phyloP scores from a whole-genome alignment of 1,140 invertebrate species.

The Dendrolimus kikuchii region DNA sequence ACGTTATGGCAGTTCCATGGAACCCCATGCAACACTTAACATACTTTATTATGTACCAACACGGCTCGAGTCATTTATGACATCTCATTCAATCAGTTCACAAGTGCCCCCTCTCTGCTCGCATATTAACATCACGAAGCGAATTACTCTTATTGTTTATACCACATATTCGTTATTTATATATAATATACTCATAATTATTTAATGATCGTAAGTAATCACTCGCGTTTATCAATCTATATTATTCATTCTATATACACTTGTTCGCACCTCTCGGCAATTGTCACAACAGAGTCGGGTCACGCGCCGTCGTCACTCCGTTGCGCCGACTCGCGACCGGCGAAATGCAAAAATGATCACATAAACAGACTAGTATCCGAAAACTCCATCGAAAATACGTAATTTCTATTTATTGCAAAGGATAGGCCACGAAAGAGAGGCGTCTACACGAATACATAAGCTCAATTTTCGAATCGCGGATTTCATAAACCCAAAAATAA shows the following conservation, averaged over 20 bases:
- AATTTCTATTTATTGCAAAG: constrained; percentile 53
- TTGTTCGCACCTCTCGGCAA: constrained; percentile 43
- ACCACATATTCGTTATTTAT: constrained; percentile 13
- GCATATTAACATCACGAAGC: constrained; percentile 37
- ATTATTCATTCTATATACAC: constrained; percentile 19
- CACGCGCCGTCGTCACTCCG: too few species aligned
- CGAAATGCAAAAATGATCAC: constrained; percentile 69
- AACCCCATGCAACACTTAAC: constrained; percentile 67
- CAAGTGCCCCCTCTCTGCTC: constrained; percentile 31
- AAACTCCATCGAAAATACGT: constrained; percentile 60
- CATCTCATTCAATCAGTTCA: constrained; percentile 52
- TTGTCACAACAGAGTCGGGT: constrained; percentile 40
- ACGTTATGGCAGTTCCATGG: constrained; percentile 68
- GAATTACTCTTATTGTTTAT: constrained; percentile 14
- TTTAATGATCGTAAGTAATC: constrained; percentile 27
- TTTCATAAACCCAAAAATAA: constrained; percentile 65
- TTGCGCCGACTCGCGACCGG: constrained; percentile 38
- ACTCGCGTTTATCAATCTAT: constrained; percentile 23
- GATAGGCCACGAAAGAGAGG: constrained; percentile 60
- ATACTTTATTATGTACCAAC: constrained; percentile 23
- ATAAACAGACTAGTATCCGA: constrained; percentile 68
- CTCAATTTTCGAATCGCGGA: constrained; percentile 53
- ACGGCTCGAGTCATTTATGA: constrained; percentile 57
- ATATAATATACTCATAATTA: constrained; percentile 11
- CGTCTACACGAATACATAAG: constrained; percentile 51